These are phyloP conservation scores for Synergus gifuensis DNA, from an alignment of 2,888 invertebrate genomes.

Conservation along the genomic window DNA sequence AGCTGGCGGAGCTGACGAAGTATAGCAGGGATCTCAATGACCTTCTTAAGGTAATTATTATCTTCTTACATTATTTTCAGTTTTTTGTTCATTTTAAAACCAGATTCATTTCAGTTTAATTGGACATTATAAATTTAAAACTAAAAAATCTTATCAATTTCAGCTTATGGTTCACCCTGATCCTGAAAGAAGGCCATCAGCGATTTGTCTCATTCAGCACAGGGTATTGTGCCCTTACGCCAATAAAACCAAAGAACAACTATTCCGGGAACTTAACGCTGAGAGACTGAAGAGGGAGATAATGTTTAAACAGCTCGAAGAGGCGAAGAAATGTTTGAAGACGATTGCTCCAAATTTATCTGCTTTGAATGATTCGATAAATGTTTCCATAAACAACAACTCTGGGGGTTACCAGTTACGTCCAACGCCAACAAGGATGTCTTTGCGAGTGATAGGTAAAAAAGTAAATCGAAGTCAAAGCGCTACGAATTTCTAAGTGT, in stretches of 20 bases:
- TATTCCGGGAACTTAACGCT: constrained; percentile 88
- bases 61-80: neutral
- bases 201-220: constrained; percentile 85
- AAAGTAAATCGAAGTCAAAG: constrained; percentile 82
- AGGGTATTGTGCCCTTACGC: constrained; percentile 81
- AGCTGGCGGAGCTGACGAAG: constrained; percentile 83
- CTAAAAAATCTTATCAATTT: constrained; percentile 51
- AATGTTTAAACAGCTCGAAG: constrained; percentile 72
- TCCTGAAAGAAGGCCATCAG: constrained; percentile 86
- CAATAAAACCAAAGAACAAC: constrained; percentile 88
- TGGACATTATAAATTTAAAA: neutral
- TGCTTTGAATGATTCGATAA: constrained; percentile 57
- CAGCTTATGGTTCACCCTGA: constrained; percentile 91
- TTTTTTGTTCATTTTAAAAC: neutral
- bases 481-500: constrained; percentile 79
- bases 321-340: constrained; percentile 67
- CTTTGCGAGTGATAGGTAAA: constrained; percentile 80
- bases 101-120: neutral
- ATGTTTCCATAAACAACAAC: constrained; percentile 9
- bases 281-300: constrained; percentile 88
- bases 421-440: constrained; percentile 68
- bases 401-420: constrained; percentile 70
- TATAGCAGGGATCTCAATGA: constrained; percentile 86
- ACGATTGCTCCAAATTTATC: constrained; percentile 77
- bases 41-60: constrained; percentile 81